A percentile compares a stretch with the other conserved stretches of the same genome.
phyloP scores from a whole-genome alignment of 1,140 invertebrate species.

The Paraescarpia echinospica region DNA sequence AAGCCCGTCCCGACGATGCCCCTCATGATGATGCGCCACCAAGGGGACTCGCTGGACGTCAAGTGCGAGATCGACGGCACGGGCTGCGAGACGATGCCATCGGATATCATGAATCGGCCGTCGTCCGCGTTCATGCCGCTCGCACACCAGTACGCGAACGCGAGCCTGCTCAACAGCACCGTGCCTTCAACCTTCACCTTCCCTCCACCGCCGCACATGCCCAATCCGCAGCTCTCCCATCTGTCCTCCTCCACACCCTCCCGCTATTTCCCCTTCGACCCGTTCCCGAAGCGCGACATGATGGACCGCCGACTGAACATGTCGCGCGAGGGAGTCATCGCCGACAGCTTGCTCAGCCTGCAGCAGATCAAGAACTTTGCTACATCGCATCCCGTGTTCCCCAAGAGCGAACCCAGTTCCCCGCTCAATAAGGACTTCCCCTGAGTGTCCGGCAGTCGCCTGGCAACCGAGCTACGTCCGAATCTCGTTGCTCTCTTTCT shows the following conservation, averaged over 20 bases:
- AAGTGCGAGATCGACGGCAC: background rate
- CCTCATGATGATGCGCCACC: background rate
- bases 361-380: slow-evolving; percentile 27
- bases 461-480: background rate
- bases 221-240: background rate
- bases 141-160: slow-evolving; percentile 8
- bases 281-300: slow-evolving; percentile 21
- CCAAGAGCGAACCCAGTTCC: slow-evolving; percentile 22
- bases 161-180: slow-evolving; percentile 15
- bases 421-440: slow-evolving; percentile 20
- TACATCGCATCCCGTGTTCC: slow-evolving; percentile 15
- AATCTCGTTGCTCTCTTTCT: slow-evolving; percentile 2
- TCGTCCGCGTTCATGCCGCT: slow-evolving; percentile 23
- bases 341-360: slow-evolving; percentile 19
- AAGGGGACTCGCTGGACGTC: background rate
- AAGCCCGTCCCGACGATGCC: background rate
- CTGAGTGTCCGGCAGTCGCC: background rate
- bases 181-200: slow-evolving; percentile 16
- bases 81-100: background rate
- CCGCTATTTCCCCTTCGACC: slow-evolving; percentile 20
- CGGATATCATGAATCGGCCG: background rate
- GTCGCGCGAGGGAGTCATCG: slow-evolving; percentile 15
- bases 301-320: background rate
- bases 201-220: slow-evolving; percentile 10
- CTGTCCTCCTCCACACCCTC: background rate